phyloP scores from a whole-genome alignment of 2,888 invertebrate genomes.

The Agapostemon virescens region DNA sequence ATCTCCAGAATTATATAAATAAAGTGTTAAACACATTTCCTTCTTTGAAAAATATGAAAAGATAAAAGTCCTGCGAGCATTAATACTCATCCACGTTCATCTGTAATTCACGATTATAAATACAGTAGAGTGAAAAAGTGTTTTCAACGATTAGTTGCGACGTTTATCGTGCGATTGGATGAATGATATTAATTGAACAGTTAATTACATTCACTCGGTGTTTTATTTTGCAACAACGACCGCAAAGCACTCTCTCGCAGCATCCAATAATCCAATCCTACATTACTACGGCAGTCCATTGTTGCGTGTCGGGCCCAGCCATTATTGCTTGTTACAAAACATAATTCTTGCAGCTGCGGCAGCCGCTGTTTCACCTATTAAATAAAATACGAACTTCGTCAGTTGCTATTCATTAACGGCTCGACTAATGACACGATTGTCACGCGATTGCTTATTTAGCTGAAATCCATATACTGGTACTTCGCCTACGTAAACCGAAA shows the following conservation, averaged over 20 bases:
- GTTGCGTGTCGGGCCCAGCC: conserved; percentile 64
- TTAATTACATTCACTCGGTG: conserved; percentile 73
- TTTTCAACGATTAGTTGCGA: conserved; percentile 44
- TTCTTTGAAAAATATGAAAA: no score
- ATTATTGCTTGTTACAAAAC: conserved; percentile 77
- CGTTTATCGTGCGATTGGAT: conserved; percentile 64
- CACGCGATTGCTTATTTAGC: conserved; percentile 73
- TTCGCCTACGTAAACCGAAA: conserved; percentile 6
- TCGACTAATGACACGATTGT: conserved; percentile 75
- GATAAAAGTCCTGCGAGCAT: no score
- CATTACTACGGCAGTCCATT: conserved; percentile 69
- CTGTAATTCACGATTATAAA: background rate
- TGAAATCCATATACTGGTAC: conserved; percentile 42
- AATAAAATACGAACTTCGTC: conserved; percentile 77
- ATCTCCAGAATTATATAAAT: no score
- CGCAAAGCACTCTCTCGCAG: conserved; percentile 58
- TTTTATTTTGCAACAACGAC: conserved; percentile 72
- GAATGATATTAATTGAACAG: conserved; percentile 74
- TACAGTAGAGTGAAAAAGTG: background rate
- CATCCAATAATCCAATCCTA: conserved; percentile 76
- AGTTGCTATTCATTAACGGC: conserved; percentile 77
- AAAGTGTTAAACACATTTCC: no score
- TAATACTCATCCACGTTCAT: background rate
- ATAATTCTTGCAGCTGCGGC: conserved; percentile 70
- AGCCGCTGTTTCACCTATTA: conserved; percentile 74